Base-by-base conservation (phyloP, 1,140 invertebrate species). In the Laodelphax striatellus region DNA sequence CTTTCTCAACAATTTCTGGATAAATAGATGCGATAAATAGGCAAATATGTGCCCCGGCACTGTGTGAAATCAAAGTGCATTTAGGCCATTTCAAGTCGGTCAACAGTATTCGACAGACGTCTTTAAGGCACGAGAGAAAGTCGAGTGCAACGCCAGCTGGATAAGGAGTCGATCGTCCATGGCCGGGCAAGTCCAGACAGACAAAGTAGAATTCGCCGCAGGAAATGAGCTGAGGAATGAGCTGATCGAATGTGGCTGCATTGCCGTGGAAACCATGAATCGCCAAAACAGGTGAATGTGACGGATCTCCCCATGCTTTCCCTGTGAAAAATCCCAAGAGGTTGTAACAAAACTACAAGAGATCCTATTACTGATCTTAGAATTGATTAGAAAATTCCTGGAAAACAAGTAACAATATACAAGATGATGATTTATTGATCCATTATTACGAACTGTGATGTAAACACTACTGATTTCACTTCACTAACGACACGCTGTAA, bases 221-320 rank as follows among this genome's bases (percentile, higher is more conserved):
- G 70, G 14, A 79, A n/a, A n/a, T n/a, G n/a, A n/a, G n/a, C n/a
- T n/a, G 62, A 17, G 77, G 71, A 41, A 86, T 75, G 5, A 90
- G 72, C 19, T 75, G 75, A 59, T 85, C 77, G 70, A 86, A 88
- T n/a, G 79, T 73, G 9, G 79, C 80, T 21, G 81, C 79, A 65
- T 87, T 87, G 66, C 86, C 84, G 58, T 76, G 65, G 16, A 69
- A 62, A 1, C 86, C 87, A 68, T 88, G 86, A 22, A 83, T 72
- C 8, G 77, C 69, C 11, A 89, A 65, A 4, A 87, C 73, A 1
- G 74, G 76, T 6, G 71, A 67, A 46, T 77, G 71, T 22, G 65
- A 66, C 63, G 72, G 64, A 58, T 78, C 67, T 10, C 85, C 85
- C 82, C 83, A 88, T 38, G 78, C 70, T 72, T 84, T 81, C 31